Base-by-base conservation (phyloP, 2,113 vertebrate species). In the Dipodomys stephensi region DNA sequence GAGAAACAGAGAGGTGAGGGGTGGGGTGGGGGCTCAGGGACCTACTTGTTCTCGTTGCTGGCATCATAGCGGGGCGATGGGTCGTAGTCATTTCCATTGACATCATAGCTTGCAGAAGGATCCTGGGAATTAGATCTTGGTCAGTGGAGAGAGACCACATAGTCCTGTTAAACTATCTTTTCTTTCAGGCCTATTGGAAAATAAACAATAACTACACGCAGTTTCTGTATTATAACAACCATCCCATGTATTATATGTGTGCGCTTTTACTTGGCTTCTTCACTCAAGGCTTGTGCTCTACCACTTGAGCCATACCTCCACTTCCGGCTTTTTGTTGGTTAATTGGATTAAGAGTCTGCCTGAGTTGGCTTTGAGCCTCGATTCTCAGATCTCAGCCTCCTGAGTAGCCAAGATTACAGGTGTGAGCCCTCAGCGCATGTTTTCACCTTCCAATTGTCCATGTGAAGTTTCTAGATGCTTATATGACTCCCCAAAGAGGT, bases 21-120 rank as follows among this genome's bases (percentile, higher is more conserved):
- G 20, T 16, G 53, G 53, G 13, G 72, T 44, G 25, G 25, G 7
- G 20, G 7, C 64, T 0, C 11, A 23, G 30, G 2, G 39, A 97
- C 99, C 0, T 97, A 99, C 99, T 99, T 99, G 93, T 99, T 99
- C 96, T 99, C 99, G 1, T 99, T 99, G 98, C 98, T 99, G 96
- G 98, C 98, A 32, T 99, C 99, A 0, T 99, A 99, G 65, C 99
- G 98, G 0, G 99, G 99, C 20, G 98, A 99, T 0, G 99, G 99
- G 83, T 99, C 99, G 0, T 98, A 98, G 95, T 99, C 99, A 0
- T 99, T 99, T 27, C 99, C 99, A 0, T 99, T 99, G 95, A 99
- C 98, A 4, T 99, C 99, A 1, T 99, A 99, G 96, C 99, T 99
- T 5, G 99, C 99, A 0, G 98, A 98, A 83, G 99, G 98, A 87